Evolutionary conservation across 2,797 vertebrate genomes (phyloP).

Genomic region (Lateolabrax maculatus): DNA sequence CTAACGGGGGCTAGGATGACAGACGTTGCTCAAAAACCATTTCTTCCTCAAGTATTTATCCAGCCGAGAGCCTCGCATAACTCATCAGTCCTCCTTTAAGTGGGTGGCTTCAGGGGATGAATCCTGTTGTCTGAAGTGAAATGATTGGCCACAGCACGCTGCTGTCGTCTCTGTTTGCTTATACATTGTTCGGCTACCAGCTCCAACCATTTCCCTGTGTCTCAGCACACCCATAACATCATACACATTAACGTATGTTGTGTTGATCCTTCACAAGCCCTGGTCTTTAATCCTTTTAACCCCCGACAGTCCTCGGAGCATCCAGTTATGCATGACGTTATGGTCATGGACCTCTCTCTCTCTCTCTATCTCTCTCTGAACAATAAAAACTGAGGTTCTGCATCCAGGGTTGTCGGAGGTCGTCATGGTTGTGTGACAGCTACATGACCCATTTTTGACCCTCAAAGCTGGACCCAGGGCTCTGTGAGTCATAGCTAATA

Average conservation of each 20-base stretch:
- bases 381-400: neutral
- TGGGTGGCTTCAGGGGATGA: neutral
- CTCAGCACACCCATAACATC: conserved; percentile 16
- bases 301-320: conserved; percentile 22
- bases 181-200: conserved; percentile 3
- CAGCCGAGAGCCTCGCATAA: neutral
- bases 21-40: neutral
- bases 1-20: too few species aligned
- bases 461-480: conserved; percentile 11
- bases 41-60: conserved; percentile 1
- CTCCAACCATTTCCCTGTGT: neutral
- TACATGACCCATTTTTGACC: conserved; percentile 19
- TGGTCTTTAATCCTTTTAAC: conserved; percentile 27
- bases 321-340: conserved; percentile 20
- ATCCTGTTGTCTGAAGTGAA: conserved; percentile 2
- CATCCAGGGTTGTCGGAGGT: conserved; percentile 21
- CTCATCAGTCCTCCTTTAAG: neutral
- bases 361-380: neutral
- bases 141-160: neutral
- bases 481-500: neutral
- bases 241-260: neutral
- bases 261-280: conserved; percentile 20
- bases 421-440: conserved; percentile 6
- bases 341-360: neutral
- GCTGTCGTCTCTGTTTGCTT: neutral